phyloP scores from a whole-genome alignment of 1,140 invertebrate genomes.

The Onthophagus taurus region DNA sequence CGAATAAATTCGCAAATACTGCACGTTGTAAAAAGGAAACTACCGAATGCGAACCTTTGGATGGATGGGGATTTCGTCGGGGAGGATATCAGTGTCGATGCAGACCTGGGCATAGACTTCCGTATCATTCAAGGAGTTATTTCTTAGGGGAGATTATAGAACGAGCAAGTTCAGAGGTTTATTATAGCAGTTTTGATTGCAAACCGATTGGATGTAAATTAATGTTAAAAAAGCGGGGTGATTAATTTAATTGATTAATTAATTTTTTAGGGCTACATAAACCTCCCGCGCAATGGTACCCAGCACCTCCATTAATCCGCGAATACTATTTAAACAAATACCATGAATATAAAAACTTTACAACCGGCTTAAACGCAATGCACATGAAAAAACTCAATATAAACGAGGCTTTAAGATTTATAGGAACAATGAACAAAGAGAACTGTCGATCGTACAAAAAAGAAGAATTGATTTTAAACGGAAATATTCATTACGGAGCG shows the following conservation, averaged over 20 bases:
- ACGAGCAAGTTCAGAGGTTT: constrained; percentile 82
- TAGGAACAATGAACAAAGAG: constrained; percentile 56
- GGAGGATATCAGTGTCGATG: constrained; percentile 95
- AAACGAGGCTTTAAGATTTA: constrained; percentile 67
- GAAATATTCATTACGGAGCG: constrained; percentile 77
- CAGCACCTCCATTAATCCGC: constrained; percentile 53
- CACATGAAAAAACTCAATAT: constrained; percentile 61
- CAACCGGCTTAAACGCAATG: constrained; percentile 50
- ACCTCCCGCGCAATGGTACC: constrained; percentile 67
- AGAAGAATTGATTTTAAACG: constrained; percentile 64
- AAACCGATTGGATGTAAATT: constrained; percentile 82
- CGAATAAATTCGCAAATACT: constrained; percentile 85
- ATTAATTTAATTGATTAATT: neutral
- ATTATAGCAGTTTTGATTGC: constrained; percentile 88
- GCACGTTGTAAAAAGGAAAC: constrained; percentile 87
- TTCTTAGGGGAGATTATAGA: constrained; percentile 91
- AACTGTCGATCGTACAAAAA: constrained; percentile 61
- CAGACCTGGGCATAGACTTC: constrained; percentile 79
- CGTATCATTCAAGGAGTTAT: constrained; percentile 75
- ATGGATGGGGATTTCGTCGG: constrained; percentile 90
- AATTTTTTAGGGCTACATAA: constrained; percentile 63
- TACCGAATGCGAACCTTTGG: constrained; percentile 94
- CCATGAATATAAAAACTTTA: constrained; percentile 61
- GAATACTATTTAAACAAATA: constrained; percentile 65
- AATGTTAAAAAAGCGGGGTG: neutral